Evolutionary conservation across 2,888 invertebrate species (phyloP), one percentile per base, ranked within the genome.

Genomic region (Acleris cristana): DNA sequence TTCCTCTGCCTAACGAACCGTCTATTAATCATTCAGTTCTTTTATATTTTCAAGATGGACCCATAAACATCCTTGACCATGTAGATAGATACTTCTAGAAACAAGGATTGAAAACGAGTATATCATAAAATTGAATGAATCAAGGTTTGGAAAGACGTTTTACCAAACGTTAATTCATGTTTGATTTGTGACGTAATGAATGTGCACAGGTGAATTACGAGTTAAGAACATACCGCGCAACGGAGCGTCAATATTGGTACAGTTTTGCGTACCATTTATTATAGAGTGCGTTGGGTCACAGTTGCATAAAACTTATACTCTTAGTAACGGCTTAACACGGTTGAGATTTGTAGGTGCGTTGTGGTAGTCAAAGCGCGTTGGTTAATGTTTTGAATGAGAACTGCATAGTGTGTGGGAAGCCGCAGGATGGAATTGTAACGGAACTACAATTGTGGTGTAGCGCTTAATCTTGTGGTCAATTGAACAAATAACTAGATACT

Each of bases 331-430:
- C 1, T 52, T 21, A 3, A 26, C 18, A 66, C 23, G 44, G 61
- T 62, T 53, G 52, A 18, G 18, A 52, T 57, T 52, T 45, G 34
- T 51, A 8, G 19, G 16, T 59, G 10, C 34, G 16, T 16, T 7
- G 34, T 6, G 34, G 12, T 58, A 19, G 51, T 45, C 34, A 58
- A 59, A 48, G 21, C 45, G 60, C 19, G 21, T 16, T 30, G 62
- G 56, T 56, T 61, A 48, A 58, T 63, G 67, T 67, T 67, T 57
- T 53, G 53, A 54, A 58, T 58, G 56, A 18, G 40, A 59, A 65
- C 58, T 65, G 67, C 62, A 64, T 64, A 67, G 58, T 40, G 53
- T 49, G 67, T 67, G 67, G 67, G 67, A 63, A 67, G 53, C 59
- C 51, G 45, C 65, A 55, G 58, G 57, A 58, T 57, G 61, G 48